Evolutionary conservation across 2,113 vertebrate species (phyloP).

Genomic region (Peucedramus taeniatus): DNA sequence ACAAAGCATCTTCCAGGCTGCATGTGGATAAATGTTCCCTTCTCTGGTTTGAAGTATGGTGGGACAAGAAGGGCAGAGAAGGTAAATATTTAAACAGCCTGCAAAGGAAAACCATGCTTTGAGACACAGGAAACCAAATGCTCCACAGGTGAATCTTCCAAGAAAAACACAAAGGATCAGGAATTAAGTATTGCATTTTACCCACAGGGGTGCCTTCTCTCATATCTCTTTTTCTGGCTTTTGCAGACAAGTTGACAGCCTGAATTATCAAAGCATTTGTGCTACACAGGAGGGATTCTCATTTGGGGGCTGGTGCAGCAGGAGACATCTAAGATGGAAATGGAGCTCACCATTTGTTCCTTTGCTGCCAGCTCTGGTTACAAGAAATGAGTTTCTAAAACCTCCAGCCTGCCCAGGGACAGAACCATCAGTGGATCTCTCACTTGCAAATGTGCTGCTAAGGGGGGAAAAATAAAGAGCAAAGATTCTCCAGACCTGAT

Average conservation of each 20-base stretch:
- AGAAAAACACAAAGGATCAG: not conserved
- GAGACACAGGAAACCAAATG: not conserved
- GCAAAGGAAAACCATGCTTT: not conserved
- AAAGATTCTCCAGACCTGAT: fast-evolving
- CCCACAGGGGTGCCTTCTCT: not conserved
- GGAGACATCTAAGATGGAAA: not conserved
- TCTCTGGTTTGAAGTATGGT: not conserved
- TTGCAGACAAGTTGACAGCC: not conserved
- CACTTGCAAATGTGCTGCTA: not conserved
- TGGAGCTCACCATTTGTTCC: not conserved
- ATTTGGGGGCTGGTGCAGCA: not conserved
- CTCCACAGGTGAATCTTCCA: slow-evolving; percentile 6
- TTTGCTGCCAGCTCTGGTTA: not conserved
- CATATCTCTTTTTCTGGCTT: not conserved
- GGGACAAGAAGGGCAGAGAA: not conserved
- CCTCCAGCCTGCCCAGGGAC: not conserved
- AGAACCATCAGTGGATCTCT: not conserved
- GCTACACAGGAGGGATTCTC: not conserved
- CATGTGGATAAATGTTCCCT: not conserved
- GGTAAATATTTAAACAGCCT: slow-evolving; percentile 43
- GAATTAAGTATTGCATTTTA: not conserved
- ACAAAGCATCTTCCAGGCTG: not conserved
- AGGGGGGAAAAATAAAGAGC: not conserved
- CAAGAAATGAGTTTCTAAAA: not conserved
- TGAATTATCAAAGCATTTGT: slow-evolving; percentile 7